Percentiles rank a stretch among this genome's conserved stretches.
These are phyloP conservation scores for Cassiopea xamachana DNA, from an alignment of 30 jellyfish, hydroid and myxozoan species.

Conservation along the genomic window DNA sequence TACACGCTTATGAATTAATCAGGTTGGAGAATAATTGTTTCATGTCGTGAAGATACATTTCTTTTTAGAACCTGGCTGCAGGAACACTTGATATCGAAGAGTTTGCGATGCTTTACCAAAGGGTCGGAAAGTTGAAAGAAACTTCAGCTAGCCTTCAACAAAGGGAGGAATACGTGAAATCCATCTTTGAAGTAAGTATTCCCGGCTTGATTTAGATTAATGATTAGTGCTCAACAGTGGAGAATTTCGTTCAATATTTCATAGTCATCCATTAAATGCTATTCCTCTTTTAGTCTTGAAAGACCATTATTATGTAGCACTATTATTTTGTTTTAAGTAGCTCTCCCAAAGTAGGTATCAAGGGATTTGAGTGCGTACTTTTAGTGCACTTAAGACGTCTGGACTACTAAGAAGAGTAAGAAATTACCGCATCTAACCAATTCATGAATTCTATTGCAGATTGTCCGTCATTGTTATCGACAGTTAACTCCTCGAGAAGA, in stretches of 20 bases:
- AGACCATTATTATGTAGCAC: no score
- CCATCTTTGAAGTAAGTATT: constrained; percentile 73
- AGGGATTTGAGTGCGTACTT: no score
- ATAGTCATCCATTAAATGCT: no score
- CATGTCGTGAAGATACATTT: background rate
- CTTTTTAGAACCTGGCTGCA: constrained; percentile 50
- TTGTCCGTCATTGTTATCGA: constrained; percentile 77
- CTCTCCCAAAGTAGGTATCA: no score
- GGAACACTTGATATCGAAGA: constrained; percentile 48
- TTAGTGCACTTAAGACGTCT: no score
- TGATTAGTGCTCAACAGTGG: no score
- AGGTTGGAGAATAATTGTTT: background rate
- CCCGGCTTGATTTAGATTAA: background rate
- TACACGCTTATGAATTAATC: no score
- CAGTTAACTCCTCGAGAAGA: constrained; percentile 81
- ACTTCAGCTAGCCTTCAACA: constrained; percentile 40
- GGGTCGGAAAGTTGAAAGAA: constrained; percentile 38
- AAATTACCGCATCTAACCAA: no score
- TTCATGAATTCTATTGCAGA: constrained; percentile 14
- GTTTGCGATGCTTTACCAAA: constrained; percentile 63
- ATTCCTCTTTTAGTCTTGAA: no score
- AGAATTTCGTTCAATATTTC: no score
- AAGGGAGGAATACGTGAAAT: constrained; percentile 72
- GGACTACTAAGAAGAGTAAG: no score
- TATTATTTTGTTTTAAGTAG: no score